phyloP scores from a whole-genome alignment of 2,888 invertebrate genomes.

The Xestia sexstrigata region DNA sequence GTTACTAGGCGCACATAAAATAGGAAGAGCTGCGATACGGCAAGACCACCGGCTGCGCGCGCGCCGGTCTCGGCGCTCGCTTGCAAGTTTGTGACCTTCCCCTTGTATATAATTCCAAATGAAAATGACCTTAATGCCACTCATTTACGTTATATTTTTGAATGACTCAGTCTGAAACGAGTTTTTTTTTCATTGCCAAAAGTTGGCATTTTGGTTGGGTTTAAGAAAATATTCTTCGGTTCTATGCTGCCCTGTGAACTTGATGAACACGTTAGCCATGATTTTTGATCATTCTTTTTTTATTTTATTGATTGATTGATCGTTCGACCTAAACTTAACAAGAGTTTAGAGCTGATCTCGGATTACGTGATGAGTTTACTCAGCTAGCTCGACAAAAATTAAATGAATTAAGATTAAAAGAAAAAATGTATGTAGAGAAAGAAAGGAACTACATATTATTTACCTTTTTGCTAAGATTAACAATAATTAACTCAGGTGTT shows the following conservation, averaged over 20 bases:
- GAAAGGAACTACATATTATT: neutral
- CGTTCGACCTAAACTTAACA: constrained; percentile 14
- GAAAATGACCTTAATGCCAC: constrained; percentile 27
- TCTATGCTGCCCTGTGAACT: constrained; percentile 80
- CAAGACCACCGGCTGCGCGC: constrained; percentile 56
- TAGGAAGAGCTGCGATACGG: constrained; percentile 55
- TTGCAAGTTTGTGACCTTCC: constrained; percentile 19
- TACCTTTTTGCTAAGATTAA: neutral
- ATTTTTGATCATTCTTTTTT: constrained; percentile 80
- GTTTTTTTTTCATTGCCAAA: constrained; percentile 45
- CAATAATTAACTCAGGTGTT: neutral
- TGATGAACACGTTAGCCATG: constrained; percentile 86
- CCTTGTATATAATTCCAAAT: constrained; percentile 5
- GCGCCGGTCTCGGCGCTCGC: constrained; percentile 60
- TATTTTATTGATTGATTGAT: constrained; percentile 39
- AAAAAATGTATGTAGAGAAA: neutral
- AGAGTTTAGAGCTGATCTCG: neutral
- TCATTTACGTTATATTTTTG: neutral
- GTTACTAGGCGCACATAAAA: constrained; percentile 81
- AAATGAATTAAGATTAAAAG: neutral
- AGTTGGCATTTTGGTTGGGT: constrained; percentile 24
- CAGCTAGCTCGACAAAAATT: neutral
- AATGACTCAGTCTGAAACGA: neutral
- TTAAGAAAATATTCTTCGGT: constrained; percentile 67
- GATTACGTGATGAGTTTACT: constrained; percentile 4